Conservation (phyloP, 1,140 invertebrate genomes). For the Diorhabda carinulata region DNA sequence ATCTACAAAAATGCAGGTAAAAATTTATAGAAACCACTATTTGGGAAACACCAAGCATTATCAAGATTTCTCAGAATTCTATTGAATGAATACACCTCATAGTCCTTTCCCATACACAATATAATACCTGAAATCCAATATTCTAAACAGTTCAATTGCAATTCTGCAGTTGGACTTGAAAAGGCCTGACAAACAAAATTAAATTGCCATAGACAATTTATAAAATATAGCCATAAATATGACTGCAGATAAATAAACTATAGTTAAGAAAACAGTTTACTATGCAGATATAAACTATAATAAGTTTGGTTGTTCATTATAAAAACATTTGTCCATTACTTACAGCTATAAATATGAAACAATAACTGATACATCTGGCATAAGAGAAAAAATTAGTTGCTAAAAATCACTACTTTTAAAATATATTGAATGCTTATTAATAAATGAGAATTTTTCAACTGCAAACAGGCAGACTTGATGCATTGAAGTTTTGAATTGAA, state of each 20-base stretch:
- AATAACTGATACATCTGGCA: neutral
- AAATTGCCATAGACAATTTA: neutral
- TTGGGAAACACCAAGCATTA: no score
- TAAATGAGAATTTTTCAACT: neutral
- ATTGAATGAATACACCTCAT: no score
- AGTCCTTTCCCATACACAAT: neutral
- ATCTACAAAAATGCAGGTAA: no score
- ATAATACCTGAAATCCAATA: neutral
- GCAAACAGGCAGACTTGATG: neutral
- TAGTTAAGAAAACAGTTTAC: no score
- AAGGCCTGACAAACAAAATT: neutral
- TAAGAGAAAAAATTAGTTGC: neutral
- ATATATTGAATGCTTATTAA: neutral
- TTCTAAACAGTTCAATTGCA: neutral
- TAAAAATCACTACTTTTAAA: neutral
- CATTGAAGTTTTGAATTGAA: no score
- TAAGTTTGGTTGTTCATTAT: neutral
- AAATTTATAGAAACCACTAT: no score
- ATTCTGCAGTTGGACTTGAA: neutral
- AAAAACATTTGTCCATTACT: neutral
- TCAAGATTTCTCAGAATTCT: no score
- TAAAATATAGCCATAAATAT: neutral
- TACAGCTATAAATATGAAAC: neutral
- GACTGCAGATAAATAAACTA: neutral
- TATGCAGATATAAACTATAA: neutral